Conservation (phyloP, 1,140 invertebrate genomes). For the Drosophila sturtevanti region DNA sequence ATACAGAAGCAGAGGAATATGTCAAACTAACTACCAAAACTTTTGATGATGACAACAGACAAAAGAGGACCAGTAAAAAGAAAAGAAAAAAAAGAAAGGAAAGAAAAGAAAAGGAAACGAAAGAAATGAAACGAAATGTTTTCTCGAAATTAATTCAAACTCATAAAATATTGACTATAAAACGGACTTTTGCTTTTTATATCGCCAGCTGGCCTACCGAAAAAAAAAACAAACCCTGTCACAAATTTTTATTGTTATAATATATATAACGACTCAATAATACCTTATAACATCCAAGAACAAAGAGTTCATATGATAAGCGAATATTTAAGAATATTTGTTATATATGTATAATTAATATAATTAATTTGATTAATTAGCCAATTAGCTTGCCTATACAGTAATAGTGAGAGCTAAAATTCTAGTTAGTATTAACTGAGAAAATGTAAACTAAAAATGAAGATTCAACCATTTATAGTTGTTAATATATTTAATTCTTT, state of each 20-base stretch:
- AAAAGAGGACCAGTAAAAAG: conserved; percentile 36
- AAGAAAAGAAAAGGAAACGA: conserved; percentile 7
- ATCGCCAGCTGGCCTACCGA: conserved; percentile 23
- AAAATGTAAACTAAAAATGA: too few relatives aligned
- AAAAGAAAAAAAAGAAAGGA: neutral
- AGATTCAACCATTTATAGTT: too few relatives aligned
- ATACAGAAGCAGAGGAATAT: conserved; percentile 54
- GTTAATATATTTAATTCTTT: too few relatives aligned
- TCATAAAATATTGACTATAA: conserved; percentile 77
- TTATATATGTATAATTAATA: too few relatives aligned
- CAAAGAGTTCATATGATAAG: too few relatives aligned
- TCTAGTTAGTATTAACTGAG: too few relatives aligned
- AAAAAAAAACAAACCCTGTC: neutral
- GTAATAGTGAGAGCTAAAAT: too few relatives aligned
- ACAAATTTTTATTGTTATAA: too few relatives aligned
- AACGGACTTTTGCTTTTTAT: conserved; percentile 30
- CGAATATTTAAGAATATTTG: too few relatives aligned
- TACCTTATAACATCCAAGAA: too few relatives aligned
- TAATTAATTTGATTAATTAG: too few relatives aligned
- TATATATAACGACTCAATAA: neutral
- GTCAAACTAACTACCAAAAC: conserved; percentile 64
- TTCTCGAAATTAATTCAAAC: conserved; percentile 75
- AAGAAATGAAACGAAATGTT: conserved; percentile 53
- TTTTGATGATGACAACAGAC: conserved; percentile 57
- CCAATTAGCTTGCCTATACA: too few relatives aligned